These are phyloP conservation scores for Rapana venosa DNA, from an alignment of 2,888 invertebrate species.

Conservation along the genomic window DNA sequence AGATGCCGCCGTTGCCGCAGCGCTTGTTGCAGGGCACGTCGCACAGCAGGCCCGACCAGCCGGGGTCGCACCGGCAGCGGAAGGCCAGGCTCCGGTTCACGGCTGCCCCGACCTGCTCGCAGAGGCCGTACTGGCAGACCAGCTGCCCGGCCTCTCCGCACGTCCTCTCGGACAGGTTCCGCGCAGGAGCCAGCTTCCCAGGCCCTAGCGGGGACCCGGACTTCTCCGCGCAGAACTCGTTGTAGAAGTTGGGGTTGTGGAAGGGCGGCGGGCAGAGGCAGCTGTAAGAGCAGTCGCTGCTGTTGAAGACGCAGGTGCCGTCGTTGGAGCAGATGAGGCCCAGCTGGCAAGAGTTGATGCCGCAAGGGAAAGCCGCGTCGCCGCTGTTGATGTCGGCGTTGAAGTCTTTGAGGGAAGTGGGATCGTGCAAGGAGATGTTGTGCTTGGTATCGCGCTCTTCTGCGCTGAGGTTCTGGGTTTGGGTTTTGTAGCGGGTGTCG, in stretches of 20 bases:
- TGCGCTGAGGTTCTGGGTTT: too few relatives aligned
- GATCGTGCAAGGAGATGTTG: too few relatives aligned
- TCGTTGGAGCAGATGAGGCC: not conserved
- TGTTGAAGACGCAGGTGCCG: not conserved
- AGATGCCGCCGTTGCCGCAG: constrained; percentile 4
- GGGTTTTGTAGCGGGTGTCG: too few relatives aligned
- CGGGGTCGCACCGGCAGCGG: not conserved
- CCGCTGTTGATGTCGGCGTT: too few relatives aligned
- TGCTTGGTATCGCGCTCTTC: too few relatives aligned
- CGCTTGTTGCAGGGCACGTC: not conserved
- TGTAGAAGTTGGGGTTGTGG: not conserved
- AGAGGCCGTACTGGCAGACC: not conserved
- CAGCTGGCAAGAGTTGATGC: not conserved
- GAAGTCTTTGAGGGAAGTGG: too few relatives aligned
- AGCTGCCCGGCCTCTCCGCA: not conserved
- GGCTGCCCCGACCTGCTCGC: not conserved
- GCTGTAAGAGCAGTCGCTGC: not conserved
- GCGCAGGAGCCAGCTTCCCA: not conserved
- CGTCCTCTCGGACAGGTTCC: not conserved
- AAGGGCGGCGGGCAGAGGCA: not conserved
- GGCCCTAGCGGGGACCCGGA: not conserved
- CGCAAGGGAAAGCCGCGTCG: not conserved
- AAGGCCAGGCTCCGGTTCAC: too few relatives aligned
- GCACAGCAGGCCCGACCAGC: not conserved
- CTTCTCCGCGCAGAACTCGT: not conserved